Evolutionary conservation across 2,797 vertebrate genomes (phyloP).

Genomic region (Pelodytes ibericus): DNA sequence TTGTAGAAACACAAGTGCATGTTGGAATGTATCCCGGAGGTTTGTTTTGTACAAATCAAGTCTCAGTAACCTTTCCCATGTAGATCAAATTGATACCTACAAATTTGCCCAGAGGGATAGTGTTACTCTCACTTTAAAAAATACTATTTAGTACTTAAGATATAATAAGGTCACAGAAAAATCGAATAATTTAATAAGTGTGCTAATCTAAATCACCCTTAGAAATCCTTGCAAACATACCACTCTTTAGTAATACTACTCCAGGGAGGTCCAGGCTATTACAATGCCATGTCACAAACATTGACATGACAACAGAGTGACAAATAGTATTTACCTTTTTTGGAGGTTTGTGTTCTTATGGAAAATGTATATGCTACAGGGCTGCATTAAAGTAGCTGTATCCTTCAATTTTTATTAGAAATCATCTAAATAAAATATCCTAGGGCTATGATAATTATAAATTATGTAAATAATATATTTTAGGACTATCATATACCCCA

Average conservation of each 20-base stretch:
- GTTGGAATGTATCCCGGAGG: slow-evolving; percentile 80
- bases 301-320: no score
- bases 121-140: neutral
- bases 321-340: no score
- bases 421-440: no score
- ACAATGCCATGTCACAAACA: neutral
- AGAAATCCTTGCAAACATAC: neutral
- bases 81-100: slow-evolving; percentile 96
- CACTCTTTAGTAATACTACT: no score
- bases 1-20: slow-evolving; percentile 78
- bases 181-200: neutral
- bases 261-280: neutral
- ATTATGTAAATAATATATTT: no score
- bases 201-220: neutral
- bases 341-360: no score
- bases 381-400: no score
- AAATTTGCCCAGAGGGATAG: slow-evolving; percentile 81
- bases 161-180: neutral
- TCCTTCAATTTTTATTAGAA: no score
- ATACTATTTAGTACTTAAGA: neutral
- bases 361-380: no score
- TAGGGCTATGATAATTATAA: no score
- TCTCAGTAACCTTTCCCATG: slow-evolving; percentile 91
- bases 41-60: slow-evolving; percentile 84
- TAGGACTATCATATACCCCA: no score